Base-by-base conservation (phyloP, 1,140 invertebrate species). In the Paraescarpia echinospica region DNA sequence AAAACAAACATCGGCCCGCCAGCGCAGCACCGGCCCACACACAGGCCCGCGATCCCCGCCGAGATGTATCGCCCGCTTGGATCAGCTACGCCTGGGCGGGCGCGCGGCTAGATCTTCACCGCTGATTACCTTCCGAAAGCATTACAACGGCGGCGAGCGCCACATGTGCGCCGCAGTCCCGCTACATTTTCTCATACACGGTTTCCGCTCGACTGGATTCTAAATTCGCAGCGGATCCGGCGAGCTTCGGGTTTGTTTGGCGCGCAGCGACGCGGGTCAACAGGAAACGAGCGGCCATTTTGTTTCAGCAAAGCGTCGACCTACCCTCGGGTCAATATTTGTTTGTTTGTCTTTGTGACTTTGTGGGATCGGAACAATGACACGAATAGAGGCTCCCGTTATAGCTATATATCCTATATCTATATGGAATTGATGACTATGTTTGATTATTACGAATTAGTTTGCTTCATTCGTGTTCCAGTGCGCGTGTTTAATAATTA, bases 81-180 rank as follows among this genome's bases (percentile, higher is more conserved):
- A 77, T 77, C 59, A 77, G 59, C 59, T 77, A 77, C 59, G 59
- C 59, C 59, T 77, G 59, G 59, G 59, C 59, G 59, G 59, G 59
- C 59, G 59, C 14, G 59, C 59, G 59, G 59, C 59, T 12, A 77
- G 59, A 77, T 77, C 59, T 27, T 77, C 59, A 77, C 59, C 27
- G 59, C 59, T 77, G 59, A 77, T 77, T 77, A 77, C 59, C 59
- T 77, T 77, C 59, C 27, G 59, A 77, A 27, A 27, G 59, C 59
- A 77, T 77, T 77, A 77, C 59, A 77, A 18, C 48, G 48, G 48
- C 48, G 48, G 18, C 48, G 48, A 18, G 59, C 59, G 59, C 59
- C 59, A 77, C 59, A 31, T 77, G 59, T 27, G 59, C 59, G 59
- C 59, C 59, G 59, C 59, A 14, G 59, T 77, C 12, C 48, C 59